A percentile compares a stretch with the other conserved stretches of the same genome.
phyloP scores from a whole-genome alignment of 1,140 invertebrate species.

The Papilio polyxenes region DNA sequence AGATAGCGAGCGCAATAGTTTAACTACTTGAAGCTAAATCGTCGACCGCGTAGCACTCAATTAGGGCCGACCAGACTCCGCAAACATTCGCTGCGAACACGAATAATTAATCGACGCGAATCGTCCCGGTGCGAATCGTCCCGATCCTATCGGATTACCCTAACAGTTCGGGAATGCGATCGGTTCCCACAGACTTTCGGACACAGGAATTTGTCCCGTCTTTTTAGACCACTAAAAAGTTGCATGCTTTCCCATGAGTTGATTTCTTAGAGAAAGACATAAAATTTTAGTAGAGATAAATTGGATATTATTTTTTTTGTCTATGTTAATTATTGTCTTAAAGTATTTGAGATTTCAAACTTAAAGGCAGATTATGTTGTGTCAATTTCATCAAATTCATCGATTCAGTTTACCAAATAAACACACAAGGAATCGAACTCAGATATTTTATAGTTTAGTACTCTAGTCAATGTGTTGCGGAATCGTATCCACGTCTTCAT shows the following conservation, averaged over 20 bases:
- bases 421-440: neutral
- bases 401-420: neutral
- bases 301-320: slow-evolving; percentile 32
- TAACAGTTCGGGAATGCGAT: slow-evolving; percentile 62
- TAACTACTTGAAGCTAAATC: slow-evolving; percentile 23
- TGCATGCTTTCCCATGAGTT: slow-evolving; percentile 68
- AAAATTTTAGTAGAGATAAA: neutral
- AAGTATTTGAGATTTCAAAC: neutral
- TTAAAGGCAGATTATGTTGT: no score
- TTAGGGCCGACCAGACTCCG: slow-evolving; percentile 41
- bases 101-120: slow-evolving; percentile 64
- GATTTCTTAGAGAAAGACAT: slow-evolving; percentile 23
- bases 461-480: neutral
- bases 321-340: neutral
- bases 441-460: neutral
- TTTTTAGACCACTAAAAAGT: slow-evolving; percentile 62
- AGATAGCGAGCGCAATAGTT: slow-evolving; percentile 4
- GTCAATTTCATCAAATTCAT: no score
- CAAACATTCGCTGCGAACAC: slow-evolving; percentile 55
- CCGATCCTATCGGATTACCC: slow-evolving; percentile 69
- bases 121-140: slow-evolving; percentile 40
- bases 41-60: slow-evolving; percentile 15
- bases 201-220: slow-evolving; percentile 61
- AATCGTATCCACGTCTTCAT: slow-evolving; percentile 1
- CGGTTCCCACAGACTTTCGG: slow-evolving; percentile 72